A percentile compares a stretch with the other conserved stretches of the same genome.
phyloP scores from a whole-genome alignment of 53 echinoderm and acorn worm genomes.

The Astropecten irregularis region DNA sequence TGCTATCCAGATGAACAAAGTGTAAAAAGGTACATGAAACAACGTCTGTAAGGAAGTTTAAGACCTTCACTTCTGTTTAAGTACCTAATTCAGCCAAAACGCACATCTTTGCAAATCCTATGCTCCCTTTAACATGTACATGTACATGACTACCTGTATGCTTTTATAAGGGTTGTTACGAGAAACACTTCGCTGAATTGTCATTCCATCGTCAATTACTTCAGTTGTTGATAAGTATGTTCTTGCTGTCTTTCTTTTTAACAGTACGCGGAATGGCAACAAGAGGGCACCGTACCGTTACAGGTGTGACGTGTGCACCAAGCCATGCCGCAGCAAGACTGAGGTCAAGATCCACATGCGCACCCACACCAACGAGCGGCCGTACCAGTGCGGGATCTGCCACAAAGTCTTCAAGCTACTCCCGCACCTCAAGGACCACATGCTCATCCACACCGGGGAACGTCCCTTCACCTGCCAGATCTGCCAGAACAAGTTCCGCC shows the following conservation, averaged over 20 bases:
- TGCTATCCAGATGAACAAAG: no score
- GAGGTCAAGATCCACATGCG: constrained; percentile 48
- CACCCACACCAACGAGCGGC: constrained; percentile 36
- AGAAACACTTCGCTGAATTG: no score
- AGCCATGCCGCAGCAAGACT: constrained; percentile 7
- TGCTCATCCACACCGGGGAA: constrained; percentile 50
- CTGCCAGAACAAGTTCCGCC: constrained; percentile 5
- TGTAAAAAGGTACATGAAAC: no score
- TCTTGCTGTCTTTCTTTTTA: not conserved
- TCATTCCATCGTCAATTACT: no score
- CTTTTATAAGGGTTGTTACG: no score
- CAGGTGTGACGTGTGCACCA: constrained; percentile 22
- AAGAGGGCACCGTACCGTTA: not conserved
- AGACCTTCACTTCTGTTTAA: no score
- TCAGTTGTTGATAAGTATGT: no score
- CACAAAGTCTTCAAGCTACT: constrained; percentile 37
- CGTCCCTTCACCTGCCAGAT: constrained; percentile 13
- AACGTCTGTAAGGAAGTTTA: no score
- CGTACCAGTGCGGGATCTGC: constrained; percentile 49
- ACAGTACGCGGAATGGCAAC: not conserved
- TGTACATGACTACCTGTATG: no score
- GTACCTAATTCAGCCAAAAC: no score
- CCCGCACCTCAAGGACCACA: constrained; percentile 50
- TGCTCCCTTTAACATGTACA: no score
- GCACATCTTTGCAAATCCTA: no score